Evolutionary conservation across 2,113 vertebrate species (phyloP), one percentile per base, ranked within the genome.

Genomic region (Haplochromis burtoni): DNA sequence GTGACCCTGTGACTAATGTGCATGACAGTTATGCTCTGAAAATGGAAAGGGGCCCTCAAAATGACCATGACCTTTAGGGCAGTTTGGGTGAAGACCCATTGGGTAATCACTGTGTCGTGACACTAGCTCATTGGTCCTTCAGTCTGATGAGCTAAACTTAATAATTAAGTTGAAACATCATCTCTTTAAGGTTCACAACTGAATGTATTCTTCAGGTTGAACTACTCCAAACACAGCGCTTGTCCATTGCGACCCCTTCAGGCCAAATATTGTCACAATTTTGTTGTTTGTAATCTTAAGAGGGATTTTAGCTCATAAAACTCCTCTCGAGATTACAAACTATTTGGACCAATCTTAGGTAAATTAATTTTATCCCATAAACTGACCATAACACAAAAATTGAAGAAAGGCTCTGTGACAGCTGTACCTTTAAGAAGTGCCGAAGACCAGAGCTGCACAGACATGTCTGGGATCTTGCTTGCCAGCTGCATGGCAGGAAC

Each of bases 391-490:
- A 59, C 12, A 38, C 47, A 35, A 61, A 53, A 1, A 2, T n/a
- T 17, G 45, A n/a, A 16, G n/a, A 8, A 73, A 31, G 14, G 42
- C 21, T 47, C 10, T 4, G 17, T 45, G 45, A 57, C 16, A 1
- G 12, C 29, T 68, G 54, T 86, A 98, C 98, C 98, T 96, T 98
- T 97, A 38, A 99, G 88, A 80, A 99, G 95, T 5, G 97, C 97
- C 0, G 98, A 99, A 0, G 98, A 99, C 97, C 98, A 98, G 19
- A 98, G 95, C 96, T 98, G 97, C 87, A 98, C 98, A 0, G 98
- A 99, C 98, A 98, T 98, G 84, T 98, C 97, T 0, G 98, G 98
- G 86, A 99, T 99, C 93, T 99, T 98, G 95, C 97, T 98, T 54
- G 97, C 97, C 59, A 99, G 94, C 93, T 98, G 98, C 98, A 99